Evolutionary conservation across 2,888 invertebrate species (phyloP), one percentile per base, ranked within the genome.

Genomic region (Chironomus tentans): DNA sequence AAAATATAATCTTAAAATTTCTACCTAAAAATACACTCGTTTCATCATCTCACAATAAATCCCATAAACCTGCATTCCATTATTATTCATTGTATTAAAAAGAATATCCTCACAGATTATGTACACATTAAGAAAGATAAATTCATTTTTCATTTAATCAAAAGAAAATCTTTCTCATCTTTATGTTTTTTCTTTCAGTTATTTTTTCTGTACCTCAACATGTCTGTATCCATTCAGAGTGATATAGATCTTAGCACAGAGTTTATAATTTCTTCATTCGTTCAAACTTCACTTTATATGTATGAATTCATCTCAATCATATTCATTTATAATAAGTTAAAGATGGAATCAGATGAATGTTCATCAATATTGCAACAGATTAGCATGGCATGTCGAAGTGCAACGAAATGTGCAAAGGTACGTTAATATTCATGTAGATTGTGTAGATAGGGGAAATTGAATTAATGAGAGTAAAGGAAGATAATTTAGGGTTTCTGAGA

Each of bases 281-380:
- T 10, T 50, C 71, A 22, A 24, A 71, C 24, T n/a, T 24, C 24
- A 22, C n/a, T 71, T 4, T 71, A n/a, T 24, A 13, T 71, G 24
- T 71, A 46, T 21, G 71, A 71, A 22, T 18, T 71, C n/a, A n/a
- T 71, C 15, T 24, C 71, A 28, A 56, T 47, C n/a, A 56, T 71
- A 56, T 56, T 47, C 18, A 71, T 71, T 13, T 56, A 71, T 56
- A 71, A 71, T 56, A n/a, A 21, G 13, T 15, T 71, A 22, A 71
- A 71, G 38, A n/a, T 56, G 5, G 15, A 12, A 56, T 50, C 71
- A 6, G 71, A 71, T n/a, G 71, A 24, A 28, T 22, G 24, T 15
- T 12, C 65, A 24, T 65, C 65, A 65, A 24, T 65, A 5, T 65
- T 65, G 22, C 65, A 65, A 10, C 18, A 65, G 13, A 10, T 65